These are phyloP conservation scores for Drosophila melanocephala DNA, from an alignment of 2,888 invertebrate genomes.

Conservation along the genomic window DNA sequence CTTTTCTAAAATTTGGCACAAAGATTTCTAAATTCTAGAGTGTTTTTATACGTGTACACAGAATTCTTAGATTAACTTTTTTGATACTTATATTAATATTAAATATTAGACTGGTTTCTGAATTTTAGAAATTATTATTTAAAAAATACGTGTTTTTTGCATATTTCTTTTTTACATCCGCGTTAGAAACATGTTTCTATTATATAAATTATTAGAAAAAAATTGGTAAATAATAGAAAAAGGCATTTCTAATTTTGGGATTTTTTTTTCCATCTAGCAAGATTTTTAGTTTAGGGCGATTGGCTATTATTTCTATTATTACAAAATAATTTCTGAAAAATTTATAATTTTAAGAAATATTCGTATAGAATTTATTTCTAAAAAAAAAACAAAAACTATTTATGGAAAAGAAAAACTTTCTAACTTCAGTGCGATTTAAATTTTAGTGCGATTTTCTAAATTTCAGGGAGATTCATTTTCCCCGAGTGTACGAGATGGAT, in stretches of 20 bases:
- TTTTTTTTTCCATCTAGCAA: background rate
- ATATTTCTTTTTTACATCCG: background rate
- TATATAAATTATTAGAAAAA: background rate
- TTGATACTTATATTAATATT: background rate
- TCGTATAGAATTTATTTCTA: background rate
- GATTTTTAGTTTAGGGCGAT: background rate
- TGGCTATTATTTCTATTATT: too few species aligned
- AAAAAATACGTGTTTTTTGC: background rate
- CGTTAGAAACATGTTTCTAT: background rate
- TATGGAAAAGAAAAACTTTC: background rate
- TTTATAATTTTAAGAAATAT: too few species aligned
- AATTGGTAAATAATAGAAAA: background rate
- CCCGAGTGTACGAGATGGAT: background rate
- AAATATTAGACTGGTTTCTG: background rate
- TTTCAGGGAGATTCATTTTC: background rate
- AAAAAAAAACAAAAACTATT: background rate
- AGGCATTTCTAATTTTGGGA: background rate
- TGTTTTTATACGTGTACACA: background rate
- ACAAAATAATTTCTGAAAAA: too few species aligned
- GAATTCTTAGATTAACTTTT: background rate
- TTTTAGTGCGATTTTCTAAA: background rate
- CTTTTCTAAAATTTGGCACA: background rate
- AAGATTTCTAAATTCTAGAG: background rate
- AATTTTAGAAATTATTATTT: background rate
- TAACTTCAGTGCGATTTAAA: background rate